phyloP scores from a whole-genome alignment of 2,797 vertebrate species.

The Catharus ustulatus region DNA sequence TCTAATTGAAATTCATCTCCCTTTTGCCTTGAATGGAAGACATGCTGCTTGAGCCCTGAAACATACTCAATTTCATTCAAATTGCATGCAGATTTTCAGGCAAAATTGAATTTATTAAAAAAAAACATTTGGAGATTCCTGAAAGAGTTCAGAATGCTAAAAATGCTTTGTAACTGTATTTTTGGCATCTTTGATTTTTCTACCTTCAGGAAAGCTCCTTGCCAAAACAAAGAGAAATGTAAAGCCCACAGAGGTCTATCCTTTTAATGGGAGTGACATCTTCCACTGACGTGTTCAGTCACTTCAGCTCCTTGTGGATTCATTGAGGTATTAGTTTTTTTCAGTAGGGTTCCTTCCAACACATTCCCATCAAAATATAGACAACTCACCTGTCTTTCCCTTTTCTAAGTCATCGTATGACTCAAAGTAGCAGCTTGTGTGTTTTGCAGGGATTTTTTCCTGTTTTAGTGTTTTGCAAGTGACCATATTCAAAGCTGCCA shows the following conservation, averaged over 20 bases:
- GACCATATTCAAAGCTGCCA: background rate
- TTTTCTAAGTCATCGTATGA: background rate
- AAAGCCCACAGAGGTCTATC: background rate
- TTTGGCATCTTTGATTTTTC: background rate
- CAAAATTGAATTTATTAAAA: constrained; percentile 60
- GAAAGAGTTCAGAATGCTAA: background rate
- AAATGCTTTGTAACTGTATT: constrained; percentile 16
- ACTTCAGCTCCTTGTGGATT: constrained; percentile 4
- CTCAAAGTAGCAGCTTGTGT: background rate
- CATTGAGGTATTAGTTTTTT: background rate
- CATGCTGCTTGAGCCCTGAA: constrained; percentile 76
- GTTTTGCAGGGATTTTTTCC: rapidly evolving
- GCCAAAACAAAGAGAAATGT: background rate
- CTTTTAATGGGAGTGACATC: background rate
- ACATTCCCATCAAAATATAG: background rate
- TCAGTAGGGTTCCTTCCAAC: background rate
- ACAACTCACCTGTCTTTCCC: background rate
- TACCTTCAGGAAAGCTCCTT: background rate
- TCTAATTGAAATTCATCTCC: constrained; percentile 80
- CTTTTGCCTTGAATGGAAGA: constrained; percentile 76
- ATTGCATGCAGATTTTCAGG: constrained; percentile 75
- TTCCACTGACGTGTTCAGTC: constrained; percentile 12
- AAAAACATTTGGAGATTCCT: constrained; percentile 35
- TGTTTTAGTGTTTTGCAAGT: background rate
- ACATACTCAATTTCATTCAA: constrained; percentile 76